Evolutionary conservation across 2,113 vertebrate species (phyloP), one percentile per base, ranked within the genome.

Genomic region (Poeciliopsis occidentalis): DNA sequence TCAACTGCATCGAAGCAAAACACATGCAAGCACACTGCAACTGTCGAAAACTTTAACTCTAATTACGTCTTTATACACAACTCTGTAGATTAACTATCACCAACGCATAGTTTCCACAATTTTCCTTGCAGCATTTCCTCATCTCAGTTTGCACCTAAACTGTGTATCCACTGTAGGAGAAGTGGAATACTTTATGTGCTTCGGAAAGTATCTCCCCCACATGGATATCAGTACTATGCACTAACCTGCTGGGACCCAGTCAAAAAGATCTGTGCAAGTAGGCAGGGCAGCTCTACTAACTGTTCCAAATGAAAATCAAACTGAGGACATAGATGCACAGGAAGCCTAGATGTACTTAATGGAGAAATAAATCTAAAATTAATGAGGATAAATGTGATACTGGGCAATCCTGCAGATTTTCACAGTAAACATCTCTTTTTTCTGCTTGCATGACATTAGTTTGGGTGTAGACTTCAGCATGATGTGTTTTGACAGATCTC

Each of bases 251-350:
- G 47, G 71, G 32, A 67, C 65, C 74, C 51, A 75, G 62, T 63
- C 60, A 67, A 61, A 64, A 65, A 44, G 68, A 83, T 88, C 78
- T 82, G 67, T 12, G 83, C 79, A 80, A 76, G 84, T 74, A 68
- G 82, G 81, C 74, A 69, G 74, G 80, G 78, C 41, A 76, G 73
- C 80, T 87, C 73, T 57, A 80, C 68, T 62, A 34, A 85, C 80
- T 66, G 82, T 81, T 88, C 63, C 82, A 83, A 83, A 79, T 67
- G 13, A 69, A 64, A 87, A 78, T 83, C 69, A 74, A 71, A 83
- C 54, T 67, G 34, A 77, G 63, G 76, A 71, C 30, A 79, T 60
- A 74, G 47, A n/a, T 66, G n/a, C 39, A 41, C 39, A 41, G 15
- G 39, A 41, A 41, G 39, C 13, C 13, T 41, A 41, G 39, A 41